Evolutionary conservation across 2,888 invertebrate genomes (phyloP), one percentile per base, ranked within the genome.

Genomic region (Mimas tiliae): DNA sequence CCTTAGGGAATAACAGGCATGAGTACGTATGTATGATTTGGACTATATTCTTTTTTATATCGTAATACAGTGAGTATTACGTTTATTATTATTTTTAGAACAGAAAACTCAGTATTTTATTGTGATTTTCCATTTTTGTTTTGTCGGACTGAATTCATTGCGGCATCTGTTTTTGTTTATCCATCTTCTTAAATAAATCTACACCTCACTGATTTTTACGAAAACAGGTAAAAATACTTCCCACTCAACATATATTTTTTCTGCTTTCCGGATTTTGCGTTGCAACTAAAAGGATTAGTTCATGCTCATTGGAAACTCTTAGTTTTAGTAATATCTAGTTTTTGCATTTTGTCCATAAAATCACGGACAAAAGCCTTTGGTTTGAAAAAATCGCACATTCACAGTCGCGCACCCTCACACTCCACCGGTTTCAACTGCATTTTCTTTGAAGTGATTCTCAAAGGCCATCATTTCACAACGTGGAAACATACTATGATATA

Each of bases 391-490:
- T 58, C 58, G 38, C 58, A 33, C 19, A 47, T 1, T 16, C 6
- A 11, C 50, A 62, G 62, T 50, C 64, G 50, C 27, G 50, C 50
- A 65, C 48, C 33, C 63, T 45, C 62, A 71, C 27, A 21, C 53
- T 65, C 47, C 62, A 64, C 64, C 53, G 52, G 47, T 48, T 63
- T 21, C 21, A n/a, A 16, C 38, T 34, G 62, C 47, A 68, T 67
- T 66, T 27, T 67, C 73, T 68, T 75, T 70, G 67, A 73, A 67
- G 68, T 48, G 47, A 4, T 2, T 33, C n/a, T 66, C 68, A 74
- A 68, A 70, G 65, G 55, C 64, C 58, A 66, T 33, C 66, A 55
- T 68, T 64, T 69, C 62, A 65, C 68, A 65, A 66, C 69, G 73
- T 68, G 66, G 55, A 51, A 67, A 62, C 47, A 34, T n/a, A n/a